A percentile compares a stretch with the other conserved stretches of the same genome.
These are phyloP conservation scores for Drosophila nr. perissopoda DNA, from an alignment of 2,888 invertebrate genomes.

Conservation along the genomic window DNA sequence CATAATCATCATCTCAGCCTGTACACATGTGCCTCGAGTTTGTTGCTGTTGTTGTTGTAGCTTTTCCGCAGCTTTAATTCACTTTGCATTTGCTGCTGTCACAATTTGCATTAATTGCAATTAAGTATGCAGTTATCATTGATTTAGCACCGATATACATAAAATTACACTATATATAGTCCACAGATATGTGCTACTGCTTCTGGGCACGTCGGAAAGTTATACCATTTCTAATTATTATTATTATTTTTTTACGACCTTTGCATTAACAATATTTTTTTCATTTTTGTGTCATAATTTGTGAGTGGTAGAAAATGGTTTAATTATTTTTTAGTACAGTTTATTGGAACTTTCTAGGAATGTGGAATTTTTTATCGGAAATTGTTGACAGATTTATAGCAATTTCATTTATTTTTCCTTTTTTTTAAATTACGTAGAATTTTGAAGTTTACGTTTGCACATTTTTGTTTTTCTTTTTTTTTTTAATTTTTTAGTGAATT, in stretches of 20 bases:
- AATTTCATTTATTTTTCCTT: background rate
- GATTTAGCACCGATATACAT: slow-evolving; percentile 76
- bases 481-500: background rate
- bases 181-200: slow-evolving; percentile 42
- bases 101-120: slow-evolving; percentile 78
- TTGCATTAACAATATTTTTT: slow-evolving; percentile 2
- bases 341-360: slow-evolving; percentile 11
- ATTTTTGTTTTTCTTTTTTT: background rate
- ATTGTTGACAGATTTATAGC: slow-evolving; percentile 12
- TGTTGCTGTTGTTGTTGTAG: slow-evolving; percentile 36
- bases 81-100: slow-evolving; percentile 75
- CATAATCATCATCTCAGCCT: slow-evolving; percentile 65
- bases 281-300: slow-evolving; percentile 32
- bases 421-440: background rate
- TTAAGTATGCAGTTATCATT: slow-evolving; percentile 80
- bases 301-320: slow-evolving; percentile 16
- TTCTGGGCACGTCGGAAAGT: slow-evolving; percentile 53
- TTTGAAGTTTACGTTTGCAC: slow-evolving; percentile 22
- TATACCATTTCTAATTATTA: background rate
- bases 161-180: slow-evolving; percentile 38
- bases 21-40: slow-evolving; percentile 52
- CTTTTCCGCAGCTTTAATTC: slow-evolving; percentile 55
- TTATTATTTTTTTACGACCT: slow-evolving; percentile 20
- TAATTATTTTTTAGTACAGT: background rate
- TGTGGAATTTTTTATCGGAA: background rate